Base-by-base conservation (phyloP, 2,888 invertebrate genomes). In the Coecobrya sp. region DNA sequence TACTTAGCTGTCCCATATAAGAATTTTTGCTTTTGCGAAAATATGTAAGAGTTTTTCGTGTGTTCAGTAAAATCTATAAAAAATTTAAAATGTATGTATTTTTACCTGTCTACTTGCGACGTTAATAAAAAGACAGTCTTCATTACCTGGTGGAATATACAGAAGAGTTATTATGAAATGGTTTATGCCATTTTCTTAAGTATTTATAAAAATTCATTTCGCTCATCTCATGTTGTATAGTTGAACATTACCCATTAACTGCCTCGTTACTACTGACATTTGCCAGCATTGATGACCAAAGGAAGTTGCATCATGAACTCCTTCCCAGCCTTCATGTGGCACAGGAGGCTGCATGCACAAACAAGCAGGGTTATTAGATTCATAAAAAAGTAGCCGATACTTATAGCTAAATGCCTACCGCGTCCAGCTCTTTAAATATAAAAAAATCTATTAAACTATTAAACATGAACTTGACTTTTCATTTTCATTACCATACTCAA, bases 211-310 rank as follows among this genome's bases (percentile, higher is more conserved):
- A n/a, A n/a, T n/a, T n/a, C n/a, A n/a, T n/a, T n/a, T n/a, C n/a
- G n/a, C n/a, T n/a, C n/a, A n/a, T n/a, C n/a, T n/a, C n/a, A n/a
- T n/a, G n/a, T n/a, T n/a, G n/a, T n/a, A n/a, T n/a, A n/a, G n/a
- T n/a, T n/a, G n/a, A n/a, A n/a, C n/a, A n/a, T n/a, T n/a, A 7
- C 94, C 94, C 70, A 89, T 82, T 36, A 92, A 30, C 70, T 87
- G 89, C 65, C 91, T 85, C 13, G 94, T 92, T 22, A 93, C 91
- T 3, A 93, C 62, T 27, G 87, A 89, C 86, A 93, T 93, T 86
- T 94, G 94, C 73, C 92, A 84, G 55, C 94, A 94, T 85, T 93
- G 89, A 16, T 88, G 22, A 16, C 89, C 89, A 73, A 93, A 93
- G 27, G 90, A 42, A 45, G 93, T 94, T 11, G 93, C 94, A 89